Evolutionary conservation across 2,888 invertebrate species (phyloP), one percentile per base, ranked within the genome.

Genomic region (Clunio marinus): DNA sequence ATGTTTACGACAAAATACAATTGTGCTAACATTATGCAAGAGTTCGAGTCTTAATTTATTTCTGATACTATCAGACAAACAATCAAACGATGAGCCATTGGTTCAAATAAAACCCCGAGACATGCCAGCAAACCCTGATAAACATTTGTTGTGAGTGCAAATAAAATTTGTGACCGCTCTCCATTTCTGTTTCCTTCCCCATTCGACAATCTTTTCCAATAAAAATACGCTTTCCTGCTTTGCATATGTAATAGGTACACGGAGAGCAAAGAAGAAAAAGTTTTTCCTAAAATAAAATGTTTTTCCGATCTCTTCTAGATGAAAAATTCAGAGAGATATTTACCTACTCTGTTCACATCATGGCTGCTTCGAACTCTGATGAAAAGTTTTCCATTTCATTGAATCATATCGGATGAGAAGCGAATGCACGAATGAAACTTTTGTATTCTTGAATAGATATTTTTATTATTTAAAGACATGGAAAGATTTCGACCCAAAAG

Each of bases 61-160:
- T n/a, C n/a, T n/a, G n/a, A n/a, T n/a, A n/a, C n/a, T n/a, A n/a
- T n/a, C n/a, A n/a, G n/a, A n/a, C n/a, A n/a, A n/a, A n/a, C n/a
- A n/a, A n/a, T n/a, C n/a, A n/a, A n/a, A n/a, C n/a, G n/a, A n/a
- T n/a, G n/a, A n/a, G n/a, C n/a, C n/a, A n/a, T n/a, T n/a, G n/a
- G n/a, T n/a, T n/a, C n/a, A n/a, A n/a, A n/a, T n/a, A n/a, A n/a
- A n/a, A n/a, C n/a, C n/a, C n/a, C n/a, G n/a, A n/a, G n/a, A n/a
- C n/a, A n/a, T n/a, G n/a, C n/a, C n/a, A n/a, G n/a, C n/a, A n/a
- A n/a, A n/a, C 51, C 22, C 51, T 51, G n/a, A 51, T 51, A 51
- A 51, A 51, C 51, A 51, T 51, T 51, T 22, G 22, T n/a, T n/a
- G n/a, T n/a, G n/a, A n/a, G n/a, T n/a, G n/a, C n/a, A 51, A 51